These are phyloP conservation scores for Petroica traversi DNA, from an alignment of 2,113 vertebrate genomes.

Conservation along the genomic window DNA sequence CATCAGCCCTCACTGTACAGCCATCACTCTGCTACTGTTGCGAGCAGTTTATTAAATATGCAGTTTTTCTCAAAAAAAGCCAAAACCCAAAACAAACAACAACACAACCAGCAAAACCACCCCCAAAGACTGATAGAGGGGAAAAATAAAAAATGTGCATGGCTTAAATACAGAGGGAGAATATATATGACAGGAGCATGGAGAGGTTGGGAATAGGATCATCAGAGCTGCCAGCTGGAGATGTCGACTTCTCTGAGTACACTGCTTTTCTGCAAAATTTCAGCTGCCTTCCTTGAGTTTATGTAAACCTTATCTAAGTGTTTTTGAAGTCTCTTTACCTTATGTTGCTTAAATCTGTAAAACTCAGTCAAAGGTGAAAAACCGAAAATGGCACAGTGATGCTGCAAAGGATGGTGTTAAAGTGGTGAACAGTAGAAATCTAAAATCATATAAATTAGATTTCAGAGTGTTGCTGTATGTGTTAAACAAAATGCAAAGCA, in stretches of 20 bases:
- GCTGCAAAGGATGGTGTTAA: neutral
- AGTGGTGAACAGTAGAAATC: neutral
- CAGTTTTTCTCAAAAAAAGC: neutral
- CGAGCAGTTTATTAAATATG: neutral
- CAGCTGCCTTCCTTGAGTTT: neutral
- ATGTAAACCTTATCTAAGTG: neutral
- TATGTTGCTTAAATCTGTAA: neutral
- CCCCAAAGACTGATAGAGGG: neutral
- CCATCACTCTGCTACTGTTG: neutral
- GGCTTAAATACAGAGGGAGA: neutral
- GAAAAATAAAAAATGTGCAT: neutral
- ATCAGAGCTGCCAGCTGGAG: neutral
- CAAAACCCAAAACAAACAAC: neutral
- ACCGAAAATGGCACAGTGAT: neutral
- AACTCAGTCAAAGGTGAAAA: neutral
- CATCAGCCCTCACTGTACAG: neutral
- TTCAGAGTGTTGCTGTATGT: neutral
- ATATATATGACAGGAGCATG: neutral
- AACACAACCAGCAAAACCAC: neutral
- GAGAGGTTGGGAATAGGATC: neutral
- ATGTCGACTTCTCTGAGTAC: fast-evolving
- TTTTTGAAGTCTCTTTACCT: neutral
- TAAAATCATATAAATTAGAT: neutral
- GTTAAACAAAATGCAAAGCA: neutral
- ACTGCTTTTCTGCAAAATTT: neutral